A percentile compares a stretch with the other conserved stretches of the same genome.
Evolutionary conservation across 2,797 vertebrate species (phyloP).

Genomic region (Sebastes hopkinsi): DNA sequence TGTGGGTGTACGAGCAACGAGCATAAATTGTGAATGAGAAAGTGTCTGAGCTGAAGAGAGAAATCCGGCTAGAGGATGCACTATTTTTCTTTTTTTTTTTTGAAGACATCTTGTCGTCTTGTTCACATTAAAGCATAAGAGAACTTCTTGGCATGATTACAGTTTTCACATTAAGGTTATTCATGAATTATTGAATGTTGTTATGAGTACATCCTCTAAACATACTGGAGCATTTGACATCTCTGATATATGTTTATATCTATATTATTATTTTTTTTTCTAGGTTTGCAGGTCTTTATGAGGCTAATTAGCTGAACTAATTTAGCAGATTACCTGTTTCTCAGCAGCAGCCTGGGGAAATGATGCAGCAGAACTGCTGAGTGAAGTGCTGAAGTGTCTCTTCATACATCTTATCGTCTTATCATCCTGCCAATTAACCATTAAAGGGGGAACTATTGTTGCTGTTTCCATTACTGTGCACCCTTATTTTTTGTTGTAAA

Average conservation of each 20-base stretch:
- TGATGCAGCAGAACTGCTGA: conserved; percentile 10
- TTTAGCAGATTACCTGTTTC: conserved; percentile 41
- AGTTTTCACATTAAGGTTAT: conserved; percentile 42
- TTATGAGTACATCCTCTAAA: conserved; percentile 20
- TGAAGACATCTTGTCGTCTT: conserved; percentile 59
- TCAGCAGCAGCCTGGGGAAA: conserved; percentile 19
- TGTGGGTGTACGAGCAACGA: conserved; percentile 57
- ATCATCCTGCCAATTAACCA: conserved; percentile 29
- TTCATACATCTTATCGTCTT: conserved; percentile 20
- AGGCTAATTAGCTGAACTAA: conserved; percentile 32
- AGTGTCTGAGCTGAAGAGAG: conserved; percentile 57
- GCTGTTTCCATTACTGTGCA: neutral
- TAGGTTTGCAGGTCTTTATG: conserved; percentile 31
- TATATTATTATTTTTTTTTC: neutral
- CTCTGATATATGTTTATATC: neutral
- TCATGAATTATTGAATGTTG: conserved; percentile 51
- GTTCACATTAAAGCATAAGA: conserved; percentile 51
- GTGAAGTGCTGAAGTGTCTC: conserved; percentile 25
- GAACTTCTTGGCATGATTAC: conserved; percentile 31
- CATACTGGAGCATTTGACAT: conserved; percentile 19
- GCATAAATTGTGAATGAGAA: conserved; percentile 78
- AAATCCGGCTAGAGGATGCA: conserved; percentile 42
- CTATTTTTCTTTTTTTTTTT: conserved; percentile 1
- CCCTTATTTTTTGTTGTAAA: neutral
- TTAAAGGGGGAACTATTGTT: conserved; percentile 9